Evolutionary conservation across 2,797 vertebrate species (phyloP), one percentile per base, ranked within the genome.

Genomic region (Pipistrellus pygmaeus): DNA sequence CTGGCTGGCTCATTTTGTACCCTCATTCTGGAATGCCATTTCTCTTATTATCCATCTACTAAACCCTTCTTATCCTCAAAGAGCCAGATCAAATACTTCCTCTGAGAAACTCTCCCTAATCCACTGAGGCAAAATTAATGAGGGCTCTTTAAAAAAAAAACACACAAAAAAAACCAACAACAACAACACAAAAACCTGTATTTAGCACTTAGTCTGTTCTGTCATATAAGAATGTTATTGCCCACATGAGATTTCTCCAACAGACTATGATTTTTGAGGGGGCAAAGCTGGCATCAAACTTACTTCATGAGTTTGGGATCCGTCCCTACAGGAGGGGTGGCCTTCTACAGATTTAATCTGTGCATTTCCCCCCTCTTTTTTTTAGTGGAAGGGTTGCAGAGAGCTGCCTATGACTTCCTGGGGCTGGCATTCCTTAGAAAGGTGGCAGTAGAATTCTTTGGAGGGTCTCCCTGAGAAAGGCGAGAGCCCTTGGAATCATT

Each of bases 31-130:
- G 57, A 96, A 92, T 88, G 35, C n/a, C 41, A 44, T 92, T 89
- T 90, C 2, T 55, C 57, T 85, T 85, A 83, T 88, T 82, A 88
- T 82, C 44, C 17, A 64, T 81, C 80, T 88, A 7, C 71, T 73
- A 89, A 89, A 85, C 64, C 38, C 66, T 90, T 90, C 81, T 93
- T 88, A 92, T 82, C 66, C 53, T 72, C 81, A 51, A 72, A 94
- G 68, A 84, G 68, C 68, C 48, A 80, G 62, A 57, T 72, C 90
- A 83, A 83, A 89, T 64, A 89, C 44, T 57, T 93, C 64, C 75
- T 84, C 55, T 62, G 71, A 90, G 83, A 84, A 94, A 86, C 41
- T 85, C 73, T 88, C 51, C 75, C 44, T 41, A 64, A 66, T 80
- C 82, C 46, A 83, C 71, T 53, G 88, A 15, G 30, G 68, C 62